Base-by-base conservation (phyloP, 1,140 invertebrate genomes). In the Belonocnema kinseyi region DNA sequence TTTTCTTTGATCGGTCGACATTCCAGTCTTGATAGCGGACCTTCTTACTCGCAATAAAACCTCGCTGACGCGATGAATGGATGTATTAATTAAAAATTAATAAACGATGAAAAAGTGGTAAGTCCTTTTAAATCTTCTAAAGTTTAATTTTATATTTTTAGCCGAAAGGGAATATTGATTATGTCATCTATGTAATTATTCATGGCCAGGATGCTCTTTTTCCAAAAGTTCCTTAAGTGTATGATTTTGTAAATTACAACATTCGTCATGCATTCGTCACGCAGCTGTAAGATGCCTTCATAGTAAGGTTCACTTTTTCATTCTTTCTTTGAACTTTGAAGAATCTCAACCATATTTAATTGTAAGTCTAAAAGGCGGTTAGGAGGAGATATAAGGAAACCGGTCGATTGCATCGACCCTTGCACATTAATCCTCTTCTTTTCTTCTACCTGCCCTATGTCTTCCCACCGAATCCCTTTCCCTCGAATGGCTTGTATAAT, bases 21-120 rank as follows among this genome's bases (percentile, higher is more conserved):
- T 79, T 76, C 74, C 77, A 33, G 61, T 66, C 61, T 66, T 33
- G 61, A 66, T 66, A 66, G 61, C 61, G 61, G 61, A 66, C 61
- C 61, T 40, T 40, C 46, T 33, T 66, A 16, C 61, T 16, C 40
- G 61, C 40, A 66, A 66, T 66, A 66, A 66, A 40, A 13, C 61
- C 26, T 66, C 61, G 16, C 26, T 66, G 26, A 66, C 33, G 61
- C 61, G 61, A 66, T 66, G 61, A 66, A 66, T 66, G 61, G 33
- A 16, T 66, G 61, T 66, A 66, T 66, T 66, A 66, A 66, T 33
- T 73, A 53, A 73, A 73, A 52, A 53, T 33, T 26, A 73, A 51
- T 52, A 76, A 40, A 33, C 3, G 56, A 40, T 50, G 53, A 73
- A 71, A 19, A 50, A 58, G 53, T n/a, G 50, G 19, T n/a, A 61